These are phyloP conservation scores for Columba janthina DNA, from an alignment of 2,113 vertebrate genomes.

Conservation along the genomic window DNA sequence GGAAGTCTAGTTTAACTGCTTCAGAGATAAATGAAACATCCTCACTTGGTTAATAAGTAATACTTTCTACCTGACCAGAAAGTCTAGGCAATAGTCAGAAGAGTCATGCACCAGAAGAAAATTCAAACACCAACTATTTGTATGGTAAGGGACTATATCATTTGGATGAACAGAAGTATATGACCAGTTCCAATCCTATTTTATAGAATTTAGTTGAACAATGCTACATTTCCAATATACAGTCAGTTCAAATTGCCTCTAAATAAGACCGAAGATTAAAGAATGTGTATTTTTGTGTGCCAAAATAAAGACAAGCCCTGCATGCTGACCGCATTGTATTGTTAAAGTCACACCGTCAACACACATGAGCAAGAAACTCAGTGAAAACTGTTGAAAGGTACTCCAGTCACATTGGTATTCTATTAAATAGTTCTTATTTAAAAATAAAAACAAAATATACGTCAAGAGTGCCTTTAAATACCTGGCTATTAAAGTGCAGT, in stretches of 20 bases:
- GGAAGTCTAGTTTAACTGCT: background rate
- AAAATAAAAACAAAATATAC: background rate
- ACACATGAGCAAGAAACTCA: background rate
- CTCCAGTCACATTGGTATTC: background rate
- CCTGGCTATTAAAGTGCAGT: rapidly evolving
- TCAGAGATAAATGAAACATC: background rate
- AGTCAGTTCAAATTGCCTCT: background rate
- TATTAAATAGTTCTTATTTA: background rate
- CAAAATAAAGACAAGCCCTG: background rate
- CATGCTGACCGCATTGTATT: background rate
- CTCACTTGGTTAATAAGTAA: background rate
- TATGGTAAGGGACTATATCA: background rate
- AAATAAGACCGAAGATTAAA: background rate
- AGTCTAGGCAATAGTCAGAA: background rate
- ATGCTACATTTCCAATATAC: background rate
- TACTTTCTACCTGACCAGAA: background rate
- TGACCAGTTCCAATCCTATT: background rate
- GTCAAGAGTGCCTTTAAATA: background rate
- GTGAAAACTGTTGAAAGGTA: background rate
- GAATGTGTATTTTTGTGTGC: background rate
- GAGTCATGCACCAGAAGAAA: background rate
- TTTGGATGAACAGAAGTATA: background rate
- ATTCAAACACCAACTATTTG: background rate
- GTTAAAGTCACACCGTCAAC: background rate
- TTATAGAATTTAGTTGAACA: background rate